phyloP scores from a whole-genome alignment of 35 echinoderm and acorn worm genomes.

The Eucidaris tribuloides region DNA sequence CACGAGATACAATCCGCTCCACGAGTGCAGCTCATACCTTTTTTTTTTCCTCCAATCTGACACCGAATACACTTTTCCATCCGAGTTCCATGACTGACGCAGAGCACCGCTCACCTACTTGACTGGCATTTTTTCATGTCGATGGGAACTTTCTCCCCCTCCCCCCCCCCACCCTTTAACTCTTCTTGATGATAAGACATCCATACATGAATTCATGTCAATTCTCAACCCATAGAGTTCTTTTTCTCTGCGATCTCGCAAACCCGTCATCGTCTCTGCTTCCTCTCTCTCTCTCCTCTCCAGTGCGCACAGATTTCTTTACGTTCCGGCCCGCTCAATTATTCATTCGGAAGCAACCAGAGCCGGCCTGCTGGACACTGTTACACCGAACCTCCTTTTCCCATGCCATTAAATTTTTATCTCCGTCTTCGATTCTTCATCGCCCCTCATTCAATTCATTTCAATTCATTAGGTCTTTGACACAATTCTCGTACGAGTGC shows the following conservation, averaged over 20 bases:
- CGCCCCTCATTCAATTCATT: conserved; percentile 10
- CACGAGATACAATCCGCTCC: conserved; percentile 27
- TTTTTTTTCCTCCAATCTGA: conserved; percentile 13
- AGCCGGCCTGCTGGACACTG: conserved; percentile 19
- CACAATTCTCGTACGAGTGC: conserved; percentile 22
- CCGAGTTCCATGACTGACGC: conserved; percentile 23
- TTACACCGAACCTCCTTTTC: conserved; percentile 40
- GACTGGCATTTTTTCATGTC: conserved; percentile 6
- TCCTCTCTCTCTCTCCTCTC: conserved; percentile 16
- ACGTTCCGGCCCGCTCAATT: conserved; percentile 31
- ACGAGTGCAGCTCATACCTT: conserved; percentile 24
- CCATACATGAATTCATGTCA: conserved; percentile 39
- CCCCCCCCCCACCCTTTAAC: conserved; percentile 10
- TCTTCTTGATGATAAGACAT: conserved; percentile 33
- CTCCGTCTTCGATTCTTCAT: conserved; percentile 37
- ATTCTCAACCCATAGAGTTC: not conserved
- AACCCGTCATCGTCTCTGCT: conserved; percentile 10
- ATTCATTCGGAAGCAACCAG: conserved; percentile 35
- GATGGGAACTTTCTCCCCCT: conserved; percentile 19
- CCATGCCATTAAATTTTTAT: conserved; percentile 41
- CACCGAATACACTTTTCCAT: conserved; percentile 29
- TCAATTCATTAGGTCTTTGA: conserved; percentile 4
- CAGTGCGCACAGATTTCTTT: conserved; percentile 21
- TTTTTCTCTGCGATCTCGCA: conserved; percentile 5
- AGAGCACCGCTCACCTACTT: conserved; percentile 18